These are phyloP conservation scores for Lampris incognitus DNA, from an alignment of 2,113 vertebrate species.

Conservation along the genomic window DNA sequence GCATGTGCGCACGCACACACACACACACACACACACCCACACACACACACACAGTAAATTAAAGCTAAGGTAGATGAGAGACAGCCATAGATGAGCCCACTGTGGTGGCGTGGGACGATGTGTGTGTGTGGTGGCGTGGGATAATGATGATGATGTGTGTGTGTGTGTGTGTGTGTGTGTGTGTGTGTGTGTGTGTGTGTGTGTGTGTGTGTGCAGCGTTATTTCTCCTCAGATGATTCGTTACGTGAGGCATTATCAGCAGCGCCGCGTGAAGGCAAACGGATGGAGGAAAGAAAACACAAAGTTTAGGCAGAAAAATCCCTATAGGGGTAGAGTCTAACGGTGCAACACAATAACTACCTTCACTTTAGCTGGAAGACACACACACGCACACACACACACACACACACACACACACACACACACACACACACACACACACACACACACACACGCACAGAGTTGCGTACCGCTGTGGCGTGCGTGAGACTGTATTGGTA, in stretches of 20 bases:
- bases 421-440: neutral
- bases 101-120: neutral
- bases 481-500: slow-evolving; percentile 34
- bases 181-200: neutral
- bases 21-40: neutral
- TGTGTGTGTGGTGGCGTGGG: neutral
- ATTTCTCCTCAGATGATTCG: neutral
- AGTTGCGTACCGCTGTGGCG: neutral
- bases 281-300: neutral
- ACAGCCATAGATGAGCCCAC: neutral
- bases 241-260: neutral
- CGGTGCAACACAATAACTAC: neutral
- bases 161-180: neutral
- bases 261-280: neutral
- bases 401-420: neutral
- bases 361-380: neutral
- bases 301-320: neutral
- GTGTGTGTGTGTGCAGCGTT: neutral
- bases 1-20: no score
- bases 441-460: neutral
- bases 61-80: neutral
- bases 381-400: neutral
- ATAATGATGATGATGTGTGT: no score
- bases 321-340: neutral
- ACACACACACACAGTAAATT: neutral